These are phyloP conservation scores for Cephus pulcher DNA, from an alignment of 2,888 invertebrate species.

Conservation along the genomic window DNA sequence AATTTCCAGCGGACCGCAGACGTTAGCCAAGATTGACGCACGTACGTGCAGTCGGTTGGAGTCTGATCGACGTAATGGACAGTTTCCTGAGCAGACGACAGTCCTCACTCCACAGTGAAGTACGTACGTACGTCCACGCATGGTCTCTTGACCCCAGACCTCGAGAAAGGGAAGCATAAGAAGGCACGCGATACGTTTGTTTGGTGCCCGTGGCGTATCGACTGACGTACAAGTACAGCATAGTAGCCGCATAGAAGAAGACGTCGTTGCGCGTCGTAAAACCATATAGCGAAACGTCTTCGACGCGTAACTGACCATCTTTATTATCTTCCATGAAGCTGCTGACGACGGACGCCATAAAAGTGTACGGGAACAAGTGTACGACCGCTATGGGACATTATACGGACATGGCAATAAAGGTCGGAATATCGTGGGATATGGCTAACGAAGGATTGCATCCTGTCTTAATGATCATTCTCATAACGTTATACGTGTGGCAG, in stretches of 20 bases:
- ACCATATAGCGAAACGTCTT: not conserved
- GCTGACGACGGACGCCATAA: not conserved
- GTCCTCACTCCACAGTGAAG: constrained; percentile 1
- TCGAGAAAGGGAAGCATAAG: not conserved
- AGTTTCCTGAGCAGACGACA: constrained; percentile 56
- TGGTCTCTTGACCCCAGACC: constrained; percentile 3
- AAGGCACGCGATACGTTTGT: constrained; percentile 1
- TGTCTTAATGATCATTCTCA: not conserved
- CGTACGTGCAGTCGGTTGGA: not conserved
- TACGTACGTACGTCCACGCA: not conserved
- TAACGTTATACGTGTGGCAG: not conserved
- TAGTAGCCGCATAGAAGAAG: not conserved
- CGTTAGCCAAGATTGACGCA: not conserved
- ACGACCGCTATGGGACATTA: not conserved
- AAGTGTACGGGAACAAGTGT: not conserved
- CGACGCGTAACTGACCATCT: constrained; percentile 2
- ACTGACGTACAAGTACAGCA: not conserved
- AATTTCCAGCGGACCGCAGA: not conserved
- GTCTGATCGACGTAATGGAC: constrained; percentile 58
- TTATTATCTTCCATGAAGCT: not conserved
- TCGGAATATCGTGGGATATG: not conserved
- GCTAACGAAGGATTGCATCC: not conserved
- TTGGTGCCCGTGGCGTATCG: not conserved
- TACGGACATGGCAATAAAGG: not conserved
- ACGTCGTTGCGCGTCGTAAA: not conserved